Base-by-base conservation (phyloP, 2,113 vertebrate genomes). In the Phycodurus eques region DNA sequence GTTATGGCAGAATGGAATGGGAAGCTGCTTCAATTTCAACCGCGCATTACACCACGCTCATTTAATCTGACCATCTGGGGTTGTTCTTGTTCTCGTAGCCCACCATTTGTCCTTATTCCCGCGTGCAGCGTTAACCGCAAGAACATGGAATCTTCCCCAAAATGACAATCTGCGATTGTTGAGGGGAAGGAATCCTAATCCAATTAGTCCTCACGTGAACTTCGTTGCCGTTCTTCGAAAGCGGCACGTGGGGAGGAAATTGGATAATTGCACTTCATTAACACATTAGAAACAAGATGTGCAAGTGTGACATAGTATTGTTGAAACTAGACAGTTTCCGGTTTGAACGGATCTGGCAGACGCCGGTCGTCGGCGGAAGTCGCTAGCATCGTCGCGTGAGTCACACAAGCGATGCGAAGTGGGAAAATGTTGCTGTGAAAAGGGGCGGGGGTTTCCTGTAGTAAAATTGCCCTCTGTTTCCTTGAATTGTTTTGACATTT, bases 121-220 rank as follows among this genome's bases (percentile, higher is more conserved):
- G 10, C 9, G 13, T 39, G 17, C 67, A 67, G 67, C 42, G 72
- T 60, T 78, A 64, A 65, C 75, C 46, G 46, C 68, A 74, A 72
- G 15, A 61, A 67, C 70, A 88, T 85, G 68, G 83, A 84, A 84
- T 80, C 49, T 1, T 63, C 73, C 75, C 80, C 67, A 67, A 82
- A 85, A 86, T 81, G 71, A 64, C 84, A 85, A 82, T 87, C 84
- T 88, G 83, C 79, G 85, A 86, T 84, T 31, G 79, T 82, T 63
- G 63, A 74, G 67, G 72, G 89, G 75, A 76, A 80, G 74, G 76
- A 80, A 79, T 82, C 17, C 76, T 88, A 88, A 86, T 85, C 68
- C 70, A 87, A 85, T 89, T 80, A 81, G 67, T 60, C 74, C 44
- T 59, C 63, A 22, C 64, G 73, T 79, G 64, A 66, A 77, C 76